Percentiles rank a stretch among this genome's conserved stretches.
phyloP scores from a whole-genome alignment of 2,888 invertebrate genomes.

The Aproaerema taeniolella region DNA sequence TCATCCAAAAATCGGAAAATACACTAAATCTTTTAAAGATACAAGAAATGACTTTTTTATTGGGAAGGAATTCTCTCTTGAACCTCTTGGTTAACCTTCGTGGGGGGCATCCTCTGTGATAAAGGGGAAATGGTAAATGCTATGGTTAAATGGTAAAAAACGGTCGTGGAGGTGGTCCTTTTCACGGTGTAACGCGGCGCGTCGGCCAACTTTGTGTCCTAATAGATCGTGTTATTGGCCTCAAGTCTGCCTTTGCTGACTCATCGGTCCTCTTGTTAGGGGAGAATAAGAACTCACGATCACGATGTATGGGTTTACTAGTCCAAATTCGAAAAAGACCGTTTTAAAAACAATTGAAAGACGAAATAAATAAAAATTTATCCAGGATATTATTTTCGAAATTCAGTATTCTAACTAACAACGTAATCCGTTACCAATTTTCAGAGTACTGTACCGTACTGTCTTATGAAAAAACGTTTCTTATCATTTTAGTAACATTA shows the following conservation, averaged over 20 bases:
- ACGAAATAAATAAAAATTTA: background rate
- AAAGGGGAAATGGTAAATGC: conserved; percentile 39
- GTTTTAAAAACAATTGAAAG: no score
- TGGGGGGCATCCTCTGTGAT: conserved; percentile 48
- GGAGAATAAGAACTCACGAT: conserved; percentile 4
- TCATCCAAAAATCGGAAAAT: no score
- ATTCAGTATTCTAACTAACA: no score
- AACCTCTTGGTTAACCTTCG: conserved; percentile 31
- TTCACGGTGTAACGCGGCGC: conserved; percentile 65
- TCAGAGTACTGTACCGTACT: no score
- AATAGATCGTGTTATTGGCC: conserved; percentile 67
- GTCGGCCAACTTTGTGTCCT: conserved; percentile 56
- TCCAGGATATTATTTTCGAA: background rate
- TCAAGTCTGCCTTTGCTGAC: conserved; percentile 47
- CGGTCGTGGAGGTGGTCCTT: conserved; percentile 59
- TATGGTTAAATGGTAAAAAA: conserved; percentile 61
- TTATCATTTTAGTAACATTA: no score
- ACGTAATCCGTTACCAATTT: no score
- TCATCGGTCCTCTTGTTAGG: conserved; percentile 37
- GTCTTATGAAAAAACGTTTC: no score
- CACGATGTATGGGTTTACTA: no score
- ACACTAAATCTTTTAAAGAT: no score
- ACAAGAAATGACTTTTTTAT: background rate
- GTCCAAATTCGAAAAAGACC: no score
- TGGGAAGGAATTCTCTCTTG: conserved; percentile 7